Evolutionary conservation across 1,140 invertebrate genomes (phyloP).

Genomic region (Conopomorpha cramerella): DNA sequence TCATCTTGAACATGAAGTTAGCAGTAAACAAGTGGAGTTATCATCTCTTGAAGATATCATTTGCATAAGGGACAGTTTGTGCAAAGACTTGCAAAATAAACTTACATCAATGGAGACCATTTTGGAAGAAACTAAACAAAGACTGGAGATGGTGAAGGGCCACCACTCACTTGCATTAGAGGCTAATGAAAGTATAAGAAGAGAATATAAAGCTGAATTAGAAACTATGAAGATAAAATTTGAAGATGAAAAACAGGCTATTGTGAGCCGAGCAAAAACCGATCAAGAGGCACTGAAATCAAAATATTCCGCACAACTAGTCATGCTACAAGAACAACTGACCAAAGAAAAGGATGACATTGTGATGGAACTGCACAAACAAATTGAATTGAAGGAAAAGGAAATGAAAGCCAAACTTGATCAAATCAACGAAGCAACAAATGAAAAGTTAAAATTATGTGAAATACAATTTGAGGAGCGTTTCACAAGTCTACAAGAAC

Average conservation of each 20-base stretch:
- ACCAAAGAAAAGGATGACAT: slow-evolving; percentile 33
- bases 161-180: slow-evolving; percentile 52
- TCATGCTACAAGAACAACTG: slow-evolving; percentile 26
- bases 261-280: slow-evolving; percentile 30
- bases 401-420: slow-evolving; percentile 51
- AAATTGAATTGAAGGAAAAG: slow-evolving; percentile 27
- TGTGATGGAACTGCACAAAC: slow-evolving; percentile 27
- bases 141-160: slow-evolving; percentile 51
- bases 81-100: slow-evolving; percentile 48
- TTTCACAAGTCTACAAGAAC: slow-evolving; percentile 32
- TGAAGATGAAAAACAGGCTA: slow-evolving; percentile 45
- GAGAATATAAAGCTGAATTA: slow-evolving; percentile 49
- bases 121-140: slow-evolving; percentile 40
- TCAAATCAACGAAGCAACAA: slow-evolving; percentile 44
- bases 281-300: slow-evolving; percentile 38
- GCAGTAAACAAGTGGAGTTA: slow-evolving; percentile 38
- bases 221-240: slow-evolving; percentile 44
- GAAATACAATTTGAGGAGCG: slow-evolving; percentile 56
- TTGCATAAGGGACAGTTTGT: slow-evolving; percentile 41
- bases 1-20: slow-evolving; percentile 37
- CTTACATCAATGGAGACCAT: slow-evolving; percentile 28
- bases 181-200: slow-evolving; percentile 53
- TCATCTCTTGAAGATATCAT: slow-evolving; percentile 43
- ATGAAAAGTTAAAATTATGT: slow-evolving; percentile 46
- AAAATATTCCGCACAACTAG: slow-evolving; percentile 30